Percentiles rank a stretch among this genome's conserved stretches.
Evolutionary conservation across 1,140 invertebrate genomes (phyloP).

Genomic region (Diplogasteroides magnus): DNA sequence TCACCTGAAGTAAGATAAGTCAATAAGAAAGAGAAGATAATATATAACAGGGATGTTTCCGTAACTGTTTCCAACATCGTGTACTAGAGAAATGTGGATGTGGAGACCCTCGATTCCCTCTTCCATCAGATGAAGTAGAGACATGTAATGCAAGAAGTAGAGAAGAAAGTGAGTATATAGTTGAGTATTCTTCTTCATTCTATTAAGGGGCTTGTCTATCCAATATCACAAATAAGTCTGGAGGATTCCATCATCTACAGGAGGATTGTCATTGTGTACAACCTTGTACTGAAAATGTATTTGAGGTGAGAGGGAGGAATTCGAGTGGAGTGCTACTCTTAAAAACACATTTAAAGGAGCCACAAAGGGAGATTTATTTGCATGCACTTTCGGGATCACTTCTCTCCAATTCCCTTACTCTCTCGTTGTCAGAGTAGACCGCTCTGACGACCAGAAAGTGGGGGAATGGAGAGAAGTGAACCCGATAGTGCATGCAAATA

Average conservation of each 20-base stretch:
- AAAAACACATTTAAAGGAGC: too few relatives aligned
- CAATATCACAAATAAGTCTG: constrained; percentile 45
- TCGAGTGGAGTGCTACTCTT: too few relatives aligned
- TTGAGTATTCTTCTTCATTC: not conserved
- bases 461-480: too few relatives aligned
- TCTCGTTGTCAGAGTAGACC: too few relatives aligned
- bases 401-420: too few relatives aligned
- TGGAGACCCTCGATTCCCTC: constrained; percentile 52
- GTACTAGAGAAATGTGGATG: constrained; percentile 39
- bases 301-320: constrained; percentile 40
- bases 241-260: constrained; percentile 52
- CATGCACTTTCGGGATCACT: too few relatives aligned
- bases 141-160: constrained; percentile 44
- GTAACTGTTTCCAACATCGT: constrained; percentile 52
- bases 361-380: too few relatives aligned
- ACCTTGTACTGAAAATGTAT: constrained; percentile 52
- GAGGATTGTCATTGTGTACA: constrained; percentile 47
- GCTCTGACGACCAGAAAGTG: too few relatives aligned
- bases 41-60: constrained; percentile 46
- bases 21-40: not conserved
- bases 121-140: constrained; percentile 43
- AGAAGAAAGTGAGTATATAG: constrained; percentile 31
- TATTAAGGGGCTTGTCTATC: constrained; percentile 39
- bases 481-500: too few relatives aligned
- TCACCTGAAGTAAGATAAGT: constrained; percentile 42